phyloP scores from a whole-genome alignment of 2,113 vertebrate species.

The Microcebus murinus region DNA sequence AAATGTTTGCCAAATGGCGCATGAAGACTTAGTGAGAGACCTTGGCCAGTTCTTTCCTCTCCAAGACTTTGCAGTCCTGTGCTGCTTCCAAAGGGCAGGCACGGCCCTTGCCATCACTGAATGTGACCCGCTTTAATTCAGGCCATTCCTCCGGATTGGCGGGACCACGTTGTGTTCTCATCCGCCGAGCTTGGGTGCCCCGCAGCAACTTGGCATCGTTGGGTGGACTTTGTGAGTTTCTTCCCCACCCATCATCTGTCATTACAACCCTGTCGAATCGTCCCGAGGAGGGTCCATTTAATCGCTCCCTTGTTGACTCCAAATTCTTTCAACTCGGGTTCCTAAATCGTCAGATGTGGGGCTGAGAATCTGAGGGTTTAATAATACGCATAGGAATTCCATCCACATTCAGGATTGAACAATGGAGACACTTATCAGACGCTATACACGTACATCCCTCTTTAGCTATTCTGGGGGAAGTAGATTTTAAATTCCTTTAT shows the following conservation, averaged over 20 bases:
- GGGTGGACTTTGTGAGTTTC: neutral
- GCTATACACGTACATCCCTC: neutral
- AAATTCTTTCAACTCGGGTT: neutral
- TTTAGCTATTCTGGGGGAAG: neutral
- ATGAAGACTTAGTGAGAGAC: neutral
- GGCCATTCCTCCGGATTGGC: neutral
- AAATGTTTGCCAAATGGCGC: neutral
- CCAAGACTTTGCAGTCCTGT: neutral
- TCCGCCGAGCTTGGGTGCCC: neutral
- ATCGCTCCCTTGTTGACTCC: neutral
- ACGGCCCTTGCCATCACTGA: neutral
- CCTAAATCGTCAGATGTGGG: too few species aligned
- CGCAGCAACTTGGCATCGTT: neutral
- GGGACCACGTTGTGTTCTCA: neutral
- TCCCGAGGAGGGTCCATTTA: neutral
- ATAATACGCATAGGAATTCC: neutral
- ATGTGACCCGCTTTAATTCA: constrained; percentile 1
- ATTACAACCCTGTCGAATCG: neutral
- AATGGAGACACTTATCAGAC: neutral
- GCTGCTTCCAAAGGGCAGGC: constrained; percentile 7
- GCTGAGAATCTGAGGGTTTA: neutral
- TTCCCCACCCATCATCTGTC: neutral
- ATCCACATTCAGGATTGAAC: neutral
- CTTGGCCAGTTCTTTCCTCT: neutral
- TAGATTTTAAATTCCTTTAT: constrained; percentile 25